Evolutionary conservation across 2,797 vertebrate species (phyloP).

Genomic region (Pangasius krempfi): DNA sequence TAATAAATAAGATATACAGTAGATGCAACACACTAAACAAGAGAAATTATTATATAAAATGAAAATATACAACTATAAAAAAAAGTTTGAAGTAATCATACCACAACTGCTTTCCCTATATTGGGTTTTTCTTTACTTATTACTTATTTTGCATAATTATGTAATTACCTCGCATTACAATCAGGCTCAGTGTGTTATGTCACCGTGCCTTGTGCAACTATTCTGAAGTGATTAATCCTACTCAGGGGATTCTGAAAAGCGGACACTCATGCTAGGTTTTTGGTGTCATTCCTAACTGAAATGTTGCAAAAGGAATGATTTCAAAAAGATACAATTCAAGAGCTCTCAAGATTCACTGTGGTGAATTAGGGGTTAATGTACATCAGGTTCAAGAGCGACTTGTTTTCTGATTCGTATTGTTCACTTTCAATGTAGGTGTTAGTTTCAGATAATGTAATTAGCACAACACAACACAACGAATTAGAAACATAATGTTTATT

Average conservation of each 20-base stretch:
- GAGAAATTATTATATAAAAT: not conserved
- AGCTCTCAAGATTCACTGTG: not conserved
- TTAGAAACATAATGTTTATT: not conserved
- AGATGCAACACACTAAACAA: not conserved
- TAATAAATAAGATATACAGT: not conserved
- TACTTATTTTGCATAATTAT: not conserved
- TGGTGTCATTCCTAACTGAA: not conserved
- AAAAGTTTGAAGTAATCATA: not conserved
- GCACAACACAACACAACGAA: not conserved
- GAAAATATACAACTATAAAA: not conserved
- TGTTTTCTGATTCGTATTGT: not conserved
- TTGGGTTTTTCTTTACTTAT: not conserved
- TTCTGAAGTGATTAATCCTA: not conserved
- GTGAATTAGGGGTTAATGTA: not conserved
- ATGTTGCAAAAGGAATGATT: not conserved
- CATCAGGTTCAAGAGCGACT: not conserved
- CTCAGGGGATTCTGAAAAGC: not conserved
- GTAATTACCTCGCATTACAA: not conserved
- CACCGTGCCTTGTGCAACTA: not conserved
- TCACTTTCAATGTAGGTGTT: not conserved
- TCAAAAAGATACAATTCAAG: not conserved
- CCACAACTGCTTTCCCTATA: not conserved
- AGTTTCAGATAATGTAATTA: not conserved
- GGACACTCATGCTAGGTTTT: not conserved
- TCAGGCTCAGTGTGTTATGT: not conserved